These are phyloP conservation scores for Sericinus montela DNA, from an alignment of 2,888 invertebrate genomes.

Conservation along the genomic window DNA sequence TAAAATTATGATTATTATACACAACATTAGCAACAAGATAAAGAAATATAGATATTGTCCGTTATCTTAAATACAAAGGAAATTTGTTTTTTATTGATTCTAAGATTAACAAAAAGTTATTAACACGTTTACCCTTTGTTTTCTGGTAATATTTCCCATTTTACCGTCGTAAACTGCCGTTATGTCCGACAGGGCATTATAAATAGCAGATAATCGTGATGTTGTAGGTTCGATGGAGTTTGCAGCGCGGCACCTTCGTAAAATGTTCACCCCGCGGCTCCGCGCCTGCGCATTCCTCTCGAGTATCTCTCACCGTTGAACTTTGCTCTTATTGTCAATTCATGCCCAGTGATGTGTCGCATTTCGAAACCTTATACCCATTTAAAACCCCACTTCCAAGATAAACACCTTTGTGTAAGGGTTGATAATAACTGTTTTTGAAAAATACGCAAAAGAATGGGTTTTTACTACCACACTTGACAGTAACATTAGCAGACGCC, in stretches of 20 bases:
- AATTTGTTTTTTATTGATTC: no score
- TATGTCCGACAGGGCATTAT: constrained; percentile 60
- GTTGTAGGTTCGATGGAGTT: constrained; percentile 47
- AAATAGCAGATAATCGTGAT: constrained; percentile 70
- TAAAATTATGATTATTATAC: no score
- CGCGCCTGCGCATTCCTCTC: constrained; percentile 68
- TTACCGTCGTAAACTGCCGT: constrained; percentile 33
- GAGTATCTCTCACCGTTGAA: constrained; percentile 74
- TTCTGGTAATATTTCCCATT: constrained; percentile 2
- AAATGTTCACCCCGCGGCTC: constrained; percentile 42
- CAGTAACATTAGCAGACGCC: constrained; percentile 4
- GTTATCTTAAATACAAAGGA: no score
- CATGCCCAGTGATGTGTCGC: constrained; percentile 69
- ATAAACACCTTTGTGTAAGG: constrained; percentile 50
- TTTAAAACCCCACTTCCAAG: constrained; percentile 48
- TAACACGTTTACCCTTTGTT: not conserved
- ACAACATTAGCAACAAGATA: no score
- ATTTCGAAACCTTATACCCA: constrained; percentile 53
- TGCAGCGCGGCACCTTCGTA: constrained; percentile 42
- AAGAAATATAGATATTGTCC: no score
- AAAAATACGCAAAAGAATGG: constrained; percentile 36
- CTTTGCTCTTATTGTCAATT: constrained; percentile 78
- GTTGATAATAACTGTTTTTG: constrained; percentile 39
- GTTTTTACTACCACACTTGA: constrained; percentile 18
- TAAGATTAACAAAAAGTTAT: not conserved